These are phyloP conservation scores for Copidosoma aretas DNA, from an alignment of 2,888 invertebrate genomes.

Conservation along the genomic window DNA sequence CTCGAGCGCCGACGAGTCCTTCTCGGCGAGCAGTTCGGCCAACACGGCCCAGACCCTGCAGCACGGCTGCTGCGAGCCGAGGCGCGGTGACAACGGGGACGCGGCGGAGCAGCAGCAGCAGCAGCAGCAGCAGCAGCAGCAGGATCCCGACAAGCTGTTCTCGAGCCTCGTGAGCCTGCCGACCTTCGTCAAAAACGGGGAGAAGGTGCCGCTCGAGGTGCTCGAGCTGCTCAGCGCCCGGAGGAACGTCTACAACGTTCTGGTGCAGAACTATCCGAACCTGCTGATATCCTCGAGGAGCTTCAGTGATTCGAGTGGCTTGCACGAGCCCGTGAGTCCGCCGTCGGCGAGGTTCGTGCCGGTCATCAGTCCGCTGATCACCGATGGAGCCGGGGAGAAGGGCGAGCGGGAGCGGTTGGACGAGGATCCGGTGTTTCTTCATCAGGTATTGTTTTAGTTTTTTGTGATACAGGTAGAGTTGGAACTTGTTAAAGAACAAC, in stretches of 20 bases:
- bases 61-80: not conserved
- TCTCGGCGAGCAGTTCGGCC: conserved; percentile 72
- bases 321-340: conserved; percentile 62
- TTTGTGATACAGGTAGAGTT: too few relatives aligned
- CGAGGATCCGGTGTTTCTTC: not conserved
- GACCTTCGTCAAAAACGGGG: conserved; percentile 80
- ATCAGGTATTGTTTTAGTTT: not conserved
- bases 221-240: conserved; percentile 75
- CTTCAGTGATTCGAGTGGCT: conserved; percentile 72
- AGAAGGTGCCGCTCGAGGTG: conserved; percentile 79
- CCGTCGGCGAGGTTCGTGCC: conserved; percentile 50
- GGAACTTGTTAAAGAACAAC: too few relatives aligned
- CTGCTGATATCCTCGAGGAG: conserved; percentile 75
- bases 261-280: conserved; percentile 78
- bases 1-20: conserved; percentile 69
- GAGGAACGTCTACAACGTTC: conserved; percentile 74
- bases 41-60: conserved; percentile 62
- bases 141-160: conserved; percentile 66
- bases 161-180: conserved; percentile 86
- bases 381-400: conserved; percentile 38
- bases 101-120: conserved; percentile 14
- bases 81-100: not conserved
- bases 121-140: conserved; percentile 53
- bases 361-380: conserved; percentile 56
- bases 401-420: not conserved